Percentiles rank a stretch among this genome's conserved stretches.
phyloP scores from a whole-genome alignment of 2,797 vertebrate species.

The Myripristis jacobus region DNA sequence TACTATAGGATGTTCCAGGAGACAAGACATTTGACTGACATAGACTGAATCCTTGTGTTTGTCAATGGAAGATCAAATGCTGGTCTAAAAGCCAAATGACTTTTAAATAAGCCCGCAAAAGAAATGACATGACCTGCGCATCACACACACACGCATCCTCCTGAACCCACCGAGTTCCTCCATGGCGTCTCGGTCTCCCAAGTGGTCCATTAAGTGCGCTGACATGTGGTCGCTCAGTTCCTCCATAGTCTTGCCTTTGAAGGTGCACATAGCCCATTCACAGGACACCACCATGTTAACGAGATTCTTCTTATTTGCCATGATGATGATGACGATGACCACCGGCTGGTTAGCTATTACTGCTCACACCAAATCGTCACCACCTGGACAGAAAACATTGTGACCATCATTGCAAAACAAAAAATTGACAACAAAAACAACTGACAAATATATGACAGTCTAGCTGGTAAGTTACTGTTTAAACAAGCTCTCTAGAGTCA shows the following conservation, averaged over 20 bases:
- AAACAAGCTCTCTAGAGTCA: no score
- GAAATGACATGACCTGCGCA: not conserved
- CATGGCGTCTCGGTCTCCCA: slow-evolving; percentile 81
- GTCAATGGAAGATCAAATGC: not conserved
- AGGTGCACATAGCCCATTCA: slow-evolving; percentile 81
- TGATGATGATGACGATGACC: slow-evolving; percentile 35
- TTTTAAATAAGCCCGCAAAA: not conserved
- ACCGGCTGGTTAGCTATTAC: not conserved
- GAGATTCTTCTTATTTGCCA: slow-evolving; percentile 77
- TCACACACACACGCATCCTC: not conserved
- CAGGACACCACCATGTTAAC: slow-evolving; percentile 74
- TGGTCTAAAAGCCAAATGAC: not conserved
- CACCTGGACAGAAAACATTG: not conserved
- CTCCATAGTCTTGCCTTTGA: slow-evolving; percentile 76
- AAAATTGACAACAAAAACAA: no score
- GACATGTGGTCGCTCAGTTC: slow-evolving; percentile 83
- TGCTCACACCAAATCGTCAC: not conserved
- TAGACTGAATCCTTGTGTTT: not conserved
- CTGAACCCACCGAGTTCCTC: slow-evolving; percentile 85
- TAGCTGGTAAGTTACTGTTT: not conserved
- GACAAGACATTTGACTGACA: not conserved
- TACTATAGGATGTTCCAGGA: not conserved
- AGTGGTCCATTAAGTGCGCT: slow-evolving; percentile 77
- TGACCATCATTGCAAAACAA: not conserved
- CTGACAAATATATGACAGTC: no score